phyloP scores from a whole-genome alignment of 2,888 invertebrate genomes.

The Brachyopa scutellaris region DNA sequence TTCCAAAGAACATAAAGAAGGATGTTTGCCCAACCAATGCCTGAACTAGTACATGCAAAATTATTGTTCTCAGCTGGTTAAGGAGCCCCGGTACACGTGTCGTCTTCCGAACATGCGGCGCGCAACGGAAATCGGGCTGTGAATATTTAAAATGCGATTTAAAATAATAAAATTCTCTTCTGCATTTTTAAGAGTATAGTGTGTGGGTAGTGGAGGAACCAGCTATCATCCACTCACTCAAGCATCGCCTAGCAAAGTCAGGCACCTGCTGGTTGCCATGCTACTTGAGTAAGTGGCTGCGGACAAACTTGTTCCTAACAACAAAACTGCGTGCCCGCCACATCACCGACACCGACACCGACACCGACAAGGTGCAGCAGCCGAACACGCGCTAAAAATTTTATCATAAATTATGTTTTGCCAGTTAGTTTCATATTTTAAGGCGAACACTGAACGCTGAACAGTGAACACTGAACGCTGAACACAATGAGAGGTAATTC shows the following conservation, averaged over 20 bases:
- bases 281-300: slow-evolving; percentile 13
- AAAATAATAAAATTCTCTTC: slow-evolving; percentile 40
- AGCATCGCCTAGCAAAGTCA: slow-evolving; percentile 11
- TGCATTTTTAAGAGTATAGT: background rate
- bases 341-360: background rate
- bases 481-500: slow-evolving; percentile 72
- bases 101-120: background rate
- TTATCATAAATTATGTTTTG: slow-evolving; percentile 58
- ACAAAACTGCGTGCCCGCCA: slow-evolving; percentile 20
- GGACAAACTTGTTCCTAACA: slow-evolving; percentile 9
- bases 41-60: background rate
- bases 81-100: background rate
- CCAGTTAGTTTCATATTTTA: slow-evolving; percentile 60
- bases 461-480: slow-evolving; percentile 6
- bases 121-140: slow-evolving; percentile 39
- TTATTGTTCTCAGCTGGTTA: background rate
- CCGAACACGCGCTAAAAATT: slow-evolving; percentile 34
- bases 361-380: slow-evolving; percentile 3
- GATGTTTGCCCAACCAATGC: slow-evolving; percentile 30
- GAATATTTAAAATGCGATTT: slow-evolving; percentile 65
- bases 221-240: slow-evolving; percentile 17
- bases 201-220: background rate
- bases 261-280: slow-evolving; percentile 28
- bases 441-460: slow-evolving; percentile 21
- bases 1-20: slow-evolving; percentile 21